Evolutionary conservation across 2,113 vertebrate species (phyloP).

Genomic region (Oncorhynchus masou): DNA sequence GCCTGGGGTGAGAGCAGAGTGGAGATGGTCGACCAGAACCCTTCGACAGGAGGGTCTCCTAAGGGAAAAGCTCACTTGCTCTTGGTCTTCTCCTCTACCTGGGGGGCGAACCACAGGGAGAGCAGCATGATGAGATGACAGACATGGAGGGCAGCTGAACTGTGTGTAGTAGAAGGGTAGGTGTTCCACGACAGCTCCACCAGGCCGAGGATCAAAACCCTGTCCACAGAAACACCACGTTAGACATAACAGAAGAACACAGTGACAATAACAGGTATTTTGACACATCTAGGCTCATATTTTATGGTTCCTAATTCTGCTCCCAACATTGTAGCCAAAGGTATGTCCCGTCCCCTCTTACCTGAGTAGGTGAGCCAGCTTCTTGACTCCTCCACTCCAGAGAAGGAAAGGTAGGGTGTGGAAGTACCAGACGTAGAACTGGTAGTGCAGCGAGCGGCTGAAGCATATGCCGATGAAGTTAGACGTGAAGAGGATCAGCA

Average conservation of each 20-base stretch:
- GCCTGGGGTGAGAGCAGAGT: slow-evolving; percentile 5
- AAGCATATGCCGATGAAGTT: slow-evolving; percentile 97
- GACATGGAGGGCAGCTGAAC: slow-evolving; percentile 84
- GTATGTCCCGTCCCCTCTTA: too few species aligned
- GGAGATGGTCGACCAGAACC: slow-evolving; percentile 16
- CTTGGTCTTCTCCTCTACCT: slow-evolving; percentile 64
- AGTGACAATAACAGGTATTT: too few species aligned
- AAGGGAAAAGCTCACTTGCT: not conserved
- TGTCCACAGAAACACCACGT: slow-evolving; percentile 46
- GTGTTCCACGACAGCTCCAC: slow-evolving; percentile 98
- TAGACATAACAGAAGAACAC: not conserved
- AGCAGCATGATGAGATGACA: slow-evolving; percentile 89
- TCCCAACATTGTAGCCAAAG: not conserved
- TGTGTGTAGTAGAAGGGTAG: slow-evolving; percentile 88
- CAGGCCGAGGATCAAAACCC: slow-evolving; percentile 91
- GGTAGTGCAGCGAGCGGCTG: slow-evolving; percentile 95
- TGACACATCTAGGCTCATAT: too few species aligned
- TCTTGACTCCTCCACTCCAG: slow-evolving; percentile 87
- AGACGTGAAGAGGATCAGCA: slow-evolving; percentile 89
- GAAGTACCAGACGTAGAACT: slow-evolving; percentile 99
- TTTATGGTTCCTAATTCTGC: too few species aligned
- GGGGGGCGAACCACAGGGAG: slow-evolving; percentile 82
- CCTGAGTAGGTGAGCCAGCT: slow-evolving; percentile 83
- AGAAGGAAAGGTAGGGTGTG: slow-evolving; percentile 93
- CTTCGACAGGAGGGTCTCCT: not conserved